Evolutionary conservation across 2,797 vertebrate species (phyloP).

Genomic region (Peromyscus melanophrys): DNA sequence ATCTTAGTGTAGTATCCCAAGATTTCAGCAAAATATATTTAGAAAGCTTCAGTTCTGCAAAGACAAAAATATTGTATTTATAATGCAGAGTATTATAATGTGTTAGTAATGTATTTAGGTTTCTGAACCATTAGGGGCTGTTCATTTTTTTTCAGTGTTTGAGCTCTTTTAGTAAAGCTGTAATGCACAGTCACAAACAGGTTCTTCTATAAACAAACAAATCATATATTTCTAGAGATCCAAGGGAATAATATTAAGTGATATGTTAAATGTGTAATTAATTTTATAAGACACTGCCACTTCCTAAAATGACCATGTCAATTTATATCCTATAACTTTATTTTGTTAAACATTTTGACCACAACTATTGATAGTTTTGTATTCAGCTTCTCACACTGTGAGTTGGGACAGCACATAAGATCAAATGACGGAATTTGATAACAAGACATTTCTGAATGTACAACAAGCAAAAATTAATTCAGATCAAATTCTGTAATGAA

Average conservation of each 20-base stretch:
- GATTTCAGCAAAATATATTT: background rate
- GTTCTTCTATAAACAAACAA: background rate
- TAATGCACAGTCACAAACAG: background rate
- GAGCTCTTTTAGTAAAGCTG: background rate
- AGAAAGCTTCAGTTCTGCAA: no score
- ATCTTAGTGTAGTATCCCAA: background rate
- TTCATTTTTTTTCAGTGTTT: background rate
- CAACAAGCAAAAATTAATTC: background rate
- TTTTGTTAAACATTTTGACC: constrained; percentile 23
- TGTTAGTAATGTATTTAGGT: background rate
- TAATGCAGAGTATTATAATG: no score
- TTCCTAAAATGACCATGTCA: background rate
- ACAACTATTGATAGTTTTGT: background rate
- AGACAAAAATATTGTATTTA: no score
- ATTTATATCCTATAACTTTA: background rate
- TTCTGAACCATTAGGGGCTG: background rate
- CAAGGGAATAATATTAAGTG: background rate
- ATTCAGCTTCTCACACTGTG: background rate
- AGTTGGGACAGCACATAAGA: no score
- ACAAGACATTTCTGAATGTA: background rate
- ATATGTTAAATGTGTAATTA: background rate
- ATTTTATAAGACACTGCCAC: background rate
- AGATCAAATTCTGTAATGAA: no score
- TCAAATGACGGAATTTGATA: background rate
- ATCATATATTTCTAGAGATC: background rate